Evolutionary conservation across 2,113 vertebrate species (phyloP), one percentile per base, ranked within the genome.

Genomic region (Datnioides undecimradiatus): DNA sequence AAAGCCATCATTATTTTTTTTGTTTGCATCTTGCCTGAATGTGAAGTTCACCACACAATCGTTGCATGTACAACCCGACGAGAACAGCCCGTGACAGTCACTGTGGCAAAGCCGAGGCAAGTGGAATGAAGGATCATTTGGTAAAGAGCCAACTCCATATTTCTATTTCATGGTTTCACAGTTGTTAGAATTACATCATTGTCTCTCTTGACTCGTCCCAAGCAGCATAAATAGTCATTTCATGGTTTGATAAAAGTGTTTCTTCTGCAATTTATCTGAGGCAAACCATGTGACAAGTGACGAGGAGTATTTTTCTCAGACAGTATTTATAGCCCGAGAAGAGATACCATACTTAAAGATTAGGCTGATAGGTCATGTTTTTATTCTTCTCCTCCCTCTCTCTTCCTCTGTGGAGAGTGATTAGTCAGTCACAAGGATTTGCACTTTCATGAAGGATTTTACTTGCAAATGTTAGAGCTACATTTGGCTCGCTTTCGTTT

Each of bases 101-200:
- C 48, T 69, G 14, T 43, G 51, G 38, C 41, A 73, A 51, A 80
- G 62, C 63, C 27, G 40, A 59, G 29, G 8, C 34, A 65, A 71
- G 41, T 58, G 36, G 34, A 87, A 82, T 57, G 19, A 67, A 63
- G 25, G 65, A 49, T 82, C 5, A 77, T 83, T 81, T 76, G 62
- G 52, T 49, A 59, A 81, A 77, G 48, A 73, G 73, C 34, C 51
- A 71, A 34, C 65, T 62, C 72, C 66, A 67, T 38, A 76, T 89
- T 90, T 87, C 73, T 79, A 84, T 89, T 89, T 87, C 84, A 91
- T 72, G 86, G 76, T 58, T 86, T 87, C 78, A 65, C 69, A 82
- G 73, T 90, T 85, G 79, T 85, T 87, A 46, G 84, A 86, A 82
- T 87, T 33, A 85, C 72, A 72, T 79, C 65, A 85, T 74, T 58